A percentile compares a stretch with the other conserved stretches of the same genome.
Conservation (phyloP, 2,888 invertebrate species). For the Nephrotoma flavescens region DNA sequence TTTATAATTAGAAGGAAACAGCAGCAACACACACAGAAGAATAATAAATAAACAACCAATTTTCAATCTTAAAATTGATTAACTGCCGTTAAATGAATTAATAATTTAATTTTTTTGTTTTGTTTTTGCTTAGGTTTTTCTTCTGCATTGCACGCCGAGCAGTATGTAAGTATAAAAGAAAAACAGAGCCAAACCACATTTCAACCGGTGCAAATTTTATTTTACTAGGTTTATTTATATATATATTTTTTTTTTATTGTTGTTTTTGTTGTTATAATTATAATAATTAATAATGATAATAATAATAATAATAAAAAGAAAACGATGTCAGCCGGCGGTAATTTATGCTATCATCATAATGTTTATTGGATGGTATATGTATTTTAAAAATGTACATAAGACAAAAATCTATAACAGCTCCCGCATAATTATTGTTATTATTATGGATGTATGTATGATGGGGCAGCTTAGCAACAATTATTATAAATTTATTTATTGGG, state of each 20-base stretch:
- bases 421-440: not conserved
- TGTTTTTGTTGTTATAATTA: not conserved
- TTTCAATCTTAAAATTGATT: not conserved
- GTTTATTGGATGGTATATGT: not conserved
- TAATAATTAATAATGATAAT: not conserved
- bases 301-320: not conserved
- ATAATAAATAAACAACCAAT: not conserved
- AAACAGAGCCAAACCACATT: not conserved
- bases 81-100: not conserved
- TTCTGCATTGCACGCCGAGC: not conserved
- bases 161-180: not conserved
- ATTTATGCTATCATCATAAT: not conserved
- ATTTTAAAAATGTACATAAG: not conserved
- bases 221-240: not conserved
- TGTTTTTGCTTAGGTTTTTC: not conserved
- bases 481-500: not conserved
- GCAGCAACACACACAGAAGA: not conserved
- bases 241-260: not conserved
- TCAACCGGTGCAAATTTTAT: not conserved
- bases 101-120: not conserved
- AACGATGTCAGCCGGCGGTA: not conserved
- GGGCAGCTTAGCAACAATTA: not conserved
- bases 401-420: not conserved
- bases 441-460: not conserved
- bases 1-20: not conserved